A percentile compares a stretch with the other conserved stretches of the same genome.
Evolutionary conservation across 2,888 invertebrate genomes (phyloP).

Genomic region (Mythimna ferrago): DNA sequence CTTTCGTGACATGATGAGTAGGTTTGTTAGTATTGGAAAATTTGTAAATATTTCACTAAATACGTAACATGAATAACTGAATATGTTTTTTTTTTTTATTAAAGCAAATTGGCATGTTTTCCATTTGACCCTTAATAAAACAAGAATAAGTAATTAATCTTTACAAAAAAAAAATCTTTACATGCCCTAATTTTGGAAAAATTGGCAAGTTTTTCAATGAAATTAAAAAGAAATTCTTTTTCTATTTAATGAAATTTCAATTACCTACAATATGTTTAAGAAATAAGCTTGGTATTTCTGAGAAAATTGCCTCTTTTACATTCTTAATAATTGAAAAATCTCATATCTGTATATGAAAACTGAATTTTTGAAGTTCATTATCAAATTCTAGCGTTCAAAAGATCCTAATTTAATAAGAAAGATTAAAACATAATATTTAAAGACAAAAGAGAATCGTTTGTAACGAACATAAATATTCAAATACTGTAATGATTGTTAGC

Average conservation of each 20-base stretch:
- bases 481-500: constrained; percentile 44
- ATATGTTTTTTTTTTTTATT: not conserved
- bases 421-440: constrained; percentile 31
- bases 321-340: constrained; percentile 15
- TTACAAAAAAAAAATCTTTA: not conserved
- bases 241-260: constrained; percentile 5
- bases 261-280: constrained; percentile 7
- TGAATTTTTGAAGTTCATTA: constrained; percentile 29
- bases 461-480: constrained; percentile 49
- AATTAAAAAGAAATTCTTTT: constrained; percentile 2
- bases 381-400: constrained; percentile 14
- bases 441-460: constrained; percentile 38
- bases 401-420: constrained; percentile 25
- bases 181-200: not conserved
- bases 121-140: not conserved
- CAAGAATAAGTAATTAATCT: too few relatives aligned
- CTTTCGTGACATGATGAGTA: not conserved
- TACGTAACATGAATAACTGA: too few relatives aligned
- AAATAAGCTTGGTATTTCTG: not conserved
- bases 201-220: not conserved
- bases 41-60: not conserved
- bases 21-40: not conserved
- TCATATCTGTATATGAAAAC: constrained; percentile 27
- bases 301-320: constrained; percentile 27
- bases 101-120: not conserved